These are phyloP conservation scores for Argyrosomus japonicus DNA, from an alignment of 2,113 vertebrate species.

Conservation along the genomic window DNA sequence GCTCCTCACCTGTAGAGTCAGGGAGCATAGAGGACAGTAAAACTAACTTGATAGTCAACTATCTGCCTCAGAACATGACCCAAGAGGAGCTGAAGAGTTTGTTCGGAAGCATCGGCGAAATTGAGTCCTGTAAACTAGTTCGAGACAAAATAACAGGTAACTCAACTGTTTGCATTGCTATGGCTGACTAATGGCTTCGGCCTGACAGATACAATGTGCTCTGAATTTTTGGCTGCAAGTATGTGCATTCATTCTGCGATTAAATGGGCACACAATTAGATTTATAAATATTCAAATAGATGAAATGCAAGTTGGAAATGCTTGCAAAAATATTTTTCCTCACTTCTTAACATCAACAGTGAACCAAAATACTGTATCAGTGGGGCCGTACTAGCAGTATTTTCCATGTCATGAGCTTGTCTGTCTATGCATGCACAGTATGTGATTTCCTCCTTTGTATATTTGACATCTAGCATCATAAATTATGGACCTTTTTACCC, in stretches of 20 bases:
- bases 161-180: not conserved
- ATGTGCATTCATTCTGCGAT: not conserved
- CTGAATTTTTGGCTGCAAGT: not conserved
- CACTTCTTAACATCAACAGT: not conserved
- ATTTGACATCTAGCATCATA: constrained; percentile 19
- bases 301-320: not conserved
- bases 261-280: not conserved
- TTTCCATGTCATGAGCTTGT: not conserved
- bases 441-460: constrained; percentile 1
- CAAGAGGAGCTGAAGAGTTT: constrained; percentile 98
- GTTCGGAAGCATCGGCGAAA: constrained; percentile 97
- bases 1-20: constrained; percentile 94
- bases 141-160: constrained; percentile 99
- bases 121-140: constrained; percentile 98
- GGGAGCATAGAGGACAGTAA: constrained; percentile 97
- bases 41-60: constrained; percentile 99
- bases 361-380: not conserved
- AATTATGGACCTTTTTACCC: constrained; percentile 31
- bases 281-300: not conserved
- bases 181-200: not conserved
- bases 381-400: not conserved
- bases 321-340: not conserved
- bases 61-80: constrained; percentile 99
- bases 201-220: not conserved
- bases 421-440: constrained; percentile 19